A percentile compares a stretch with the other conserved stretches of the same genome.
Conservation (phyloP, 2,797 vertebrate species). For the Stomatorhinus walkeri region DNA sequence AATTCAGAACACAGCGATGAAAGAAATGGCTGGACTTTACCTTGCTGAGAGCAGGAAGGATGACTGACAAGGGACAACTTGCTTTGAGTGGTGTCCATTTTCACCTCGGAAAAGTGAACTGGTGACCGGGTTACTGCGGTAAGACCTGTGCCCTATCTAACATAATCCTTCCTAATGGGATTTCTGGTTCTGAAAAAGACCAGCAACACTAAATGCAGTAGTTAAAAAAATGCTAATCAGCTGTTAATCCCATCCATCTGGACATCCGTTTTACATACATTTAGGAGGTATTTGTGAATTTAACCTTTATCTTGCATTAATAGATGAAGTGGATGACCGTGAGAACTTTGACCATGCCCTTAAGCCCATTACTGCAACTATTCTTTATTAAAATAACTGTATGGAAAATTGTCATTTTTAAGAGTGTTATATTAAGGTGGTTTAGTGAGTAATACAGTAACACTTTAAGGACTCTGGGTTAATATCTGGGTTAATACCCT, state of each 20-base stretch:
- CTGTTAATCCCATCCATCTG: neutral
- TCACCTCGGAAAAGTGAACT: slow-evolving; percentile 7
- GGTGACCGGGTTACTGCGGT: slow-evolving; percentile 6
- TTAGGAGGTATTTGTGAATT: neutral
- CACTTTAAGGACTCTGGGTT: neutral
- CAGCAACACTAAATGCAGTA: neutral
- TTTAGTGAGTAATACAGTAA: neutral
- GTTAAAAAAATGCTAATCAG: slow-evolving; percentile 16
- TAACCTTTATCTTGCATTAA: neutral
- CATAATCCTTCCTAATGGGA: slow-evolving; percentile 39
- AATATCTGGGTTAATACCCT: neutral
- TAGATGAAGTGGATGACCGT: neutral
- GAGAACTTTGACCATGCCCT: neutral
- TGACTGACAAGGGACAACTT: neutral
- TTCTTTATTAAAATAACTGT: neutral
- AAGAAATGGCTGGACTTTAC: slow-evolving; percentile 11
- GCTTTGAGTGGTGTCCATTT: neutral
- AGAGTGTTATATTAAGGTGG: neutral
- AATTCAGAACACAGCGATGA: neutral
- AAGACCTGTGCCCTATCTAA: slow-evolving; percentile 28
- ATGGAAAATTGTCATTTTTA: neutral
- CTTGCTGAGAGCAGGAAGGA: slow-evolving; percentile 9
- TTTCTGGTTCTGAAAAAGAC: slow-evolving; percentile 20
- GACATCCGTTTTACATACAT: neutral
- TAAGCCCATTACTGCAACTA: neutral